phyloP scores from a whole-genome alignment of 1,140 invertebrate species.

The Eumaeus atala region DNA sequence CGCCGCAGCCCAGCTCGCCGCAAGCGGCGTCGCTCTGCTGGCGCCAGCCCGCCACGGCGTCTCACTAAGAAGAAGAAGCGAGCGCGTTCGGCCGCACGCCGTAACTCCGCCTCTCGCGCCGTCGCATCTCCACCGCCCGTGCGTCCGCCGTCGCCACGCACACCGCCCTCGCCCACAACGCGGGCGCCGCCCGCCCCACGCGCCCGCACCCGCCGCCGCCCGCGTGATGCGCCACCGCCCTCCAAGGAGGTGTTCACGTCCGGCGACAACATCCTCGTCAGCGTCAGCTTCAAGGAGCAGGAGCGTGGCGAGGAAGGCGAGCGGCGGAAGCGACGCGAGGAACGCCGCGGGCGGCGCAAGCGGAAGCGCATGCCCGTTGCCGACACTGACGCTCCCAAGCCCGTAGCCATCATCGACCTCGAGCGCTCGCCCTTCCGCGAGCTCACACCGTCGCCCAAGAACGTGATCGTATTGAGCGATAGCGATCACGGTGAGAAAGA shows the following conservation, averaged over 20 bases:
- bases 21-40: slow-evolving; percentile 42
- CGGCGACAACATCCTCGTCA: slow-evolving; percentile 93
- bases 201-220: slow-evolving; percentile 50
- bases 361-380: slow-evolving; percentile 27
- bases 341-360: slow-evolving; percentile 61
- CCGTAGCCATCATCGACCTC: slow-evolving; percentile 89
- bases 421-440: slow-evolving; percentile 89
- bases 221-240: slow-evolving; percentile 70
- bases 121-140: slow-evolving; percentile 27
- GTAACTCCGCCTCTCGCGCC: slow-evolving; percentile 40
- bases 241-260: slow-evolving; percentile 93
- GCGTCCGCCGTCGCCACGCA: slow-evolving; percentile 42
- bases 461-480: slow-evolving; percentile 87
- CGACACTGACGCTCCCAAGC: slow-evolving; percentile 73
- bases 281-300: slow-evolving; percentile 90
- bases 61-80: slow-evolving; percentile 53
- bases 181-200: slow-evolving; percentile 55
- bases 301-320: slow-evolving; percentile 65
- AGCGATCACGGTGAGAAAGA: slow-evolving; percentile 79
- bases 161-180: slow-evolving; percentile 53
- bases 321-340: slow-evolving; percentile 32
- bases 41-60: slow-evolving; percentile 29
- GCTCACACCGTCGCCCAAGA: slow-evolving; percentile 83
- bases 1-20: slow-evolving; percentile 34
- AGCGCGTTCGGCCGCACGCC: slow-evolving; percentile 38